Evolutionary conservation across 2,797 vertebrate genomes (phyloP), one percentile per base, ranked within the genome.

Genomic region (Enteromius viviparus): DNA sequence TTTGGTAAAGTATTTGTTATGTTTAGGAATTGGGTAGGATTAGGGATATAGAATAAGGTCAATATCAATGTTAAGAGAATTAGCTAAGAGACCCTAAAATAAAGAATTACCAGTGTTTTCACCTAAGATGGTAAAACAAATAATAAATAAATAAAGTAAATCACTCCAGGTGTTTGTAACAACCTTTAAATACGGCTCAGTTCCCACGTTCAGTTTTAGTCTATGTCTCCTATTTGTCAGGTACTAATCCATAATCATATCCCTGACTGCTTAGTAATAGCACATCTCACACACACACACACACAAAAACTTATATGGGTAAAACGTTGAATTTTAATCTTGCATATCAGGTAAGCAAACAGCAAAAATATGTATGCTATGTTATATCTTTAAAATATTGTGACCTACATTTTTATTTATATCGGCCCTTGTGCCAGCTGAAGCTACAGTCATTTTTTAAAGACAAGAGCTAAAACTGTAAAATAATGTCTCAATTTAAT

Each of bases 401-500:
- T 42, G 37, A 29, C 19, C 45, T 32, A 51, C 6, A 45, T 77
- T 62, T 62, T 12, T 29, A 29, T 62, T 76, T 76, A 62, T 26
- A 76, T 62, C 37, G 0, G 3, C 51, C 14, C 12, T 23, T 40
- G 6, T 42, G 7, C n/a, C 34, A 76, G 34, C 12, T 60, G 26
- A 34, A 60, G 40, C 32, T 69, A 12, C 17, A 58, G 6, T 75
- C 0, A 11, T 17, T 14, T 80, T 15, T 7, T 60, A 4, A 60
- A 81, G 26, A 9, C 55, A 62, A 14, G 2, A 6, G 26, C 26
- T 64, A 65, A 62, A 77, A 77, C 7, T 4, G 23, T 64, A 45
- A 62, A 47, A 37, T 2, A 65, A 26, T 51, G 58, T 74, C 58
- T 72, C 53, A 19, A 51, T 74, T 74, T 37, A 37, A 74, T 40